Conservation (phyloP, 2,888 invertebrate species). For the Sipha maydis region DNA sequence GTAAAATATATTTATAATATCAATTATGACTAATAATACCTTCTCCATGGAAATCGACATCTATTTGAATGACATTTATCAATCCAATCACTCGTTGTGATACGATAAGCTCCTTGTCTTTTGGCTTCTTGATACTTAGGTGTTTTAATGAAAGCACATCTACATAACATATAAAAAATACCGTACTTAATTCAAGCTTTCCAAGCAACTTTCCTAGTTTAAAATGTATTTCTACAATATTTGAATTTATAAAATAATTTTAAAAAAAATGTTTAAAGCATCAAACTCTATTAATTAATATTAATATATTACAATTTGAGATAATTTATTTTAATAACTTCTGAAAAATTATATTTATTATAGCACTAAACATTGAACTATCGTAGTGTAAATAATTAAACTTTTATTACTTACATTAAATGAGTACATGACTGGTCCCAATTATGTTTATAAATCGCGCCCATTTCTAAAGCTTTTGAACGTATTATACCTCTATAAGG, state of each 20-base stretch:
- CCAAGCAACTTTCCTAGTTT: too few relatives aligned
- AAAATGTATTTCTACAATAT: too few relatives aligned
- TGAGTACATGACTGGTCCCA: slow-evolving; percentile 84
- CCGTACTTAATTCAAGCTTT: too few relatives aligned
- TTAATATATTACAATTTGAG: too few relatives aligned
- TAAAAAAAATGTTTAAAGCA: too few relatives aligned
- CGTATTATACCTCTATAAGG: slow-evolving; percentile 79
- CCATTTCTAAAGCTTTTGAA: slow-evolving; percentile 78
- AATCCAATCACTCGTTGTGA: slow-evolving; percentile 81
- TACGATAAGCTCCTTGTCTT: slow-evolving; percentile 71
- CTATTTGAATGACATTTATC: slow-evolving; percentile 73
- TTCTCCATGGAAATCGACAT: slow-evolving; percentile 75
- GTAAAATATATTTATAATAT: neutral
- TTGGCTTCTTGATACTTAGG: slow-evolving; percentile 84
- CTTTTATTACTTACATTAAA: slow-evolving; percentile 76
- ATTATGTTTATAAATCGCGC: slow-evolving; percentile 80
- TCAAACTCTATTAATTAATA: too few relatives aligned
- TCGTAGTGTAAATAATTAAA: neutral
- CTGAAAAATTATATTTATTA: too few relatives aligned
- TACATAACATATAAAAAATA: slow-evolving; percentile 67
- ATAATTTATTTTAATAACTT: too few relatives aligned
- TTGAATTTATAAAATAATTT: too few relatives aligned
- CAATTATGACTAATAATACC: slow-evolving; percentile 62
- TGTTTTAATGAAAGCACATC: slow-evolving; percentile 89
- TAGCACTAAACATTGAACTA: neutral